Base-by-base conservation (phyloP, 1,140 invertebrate species). In the Orius insidiosus region DNA sequence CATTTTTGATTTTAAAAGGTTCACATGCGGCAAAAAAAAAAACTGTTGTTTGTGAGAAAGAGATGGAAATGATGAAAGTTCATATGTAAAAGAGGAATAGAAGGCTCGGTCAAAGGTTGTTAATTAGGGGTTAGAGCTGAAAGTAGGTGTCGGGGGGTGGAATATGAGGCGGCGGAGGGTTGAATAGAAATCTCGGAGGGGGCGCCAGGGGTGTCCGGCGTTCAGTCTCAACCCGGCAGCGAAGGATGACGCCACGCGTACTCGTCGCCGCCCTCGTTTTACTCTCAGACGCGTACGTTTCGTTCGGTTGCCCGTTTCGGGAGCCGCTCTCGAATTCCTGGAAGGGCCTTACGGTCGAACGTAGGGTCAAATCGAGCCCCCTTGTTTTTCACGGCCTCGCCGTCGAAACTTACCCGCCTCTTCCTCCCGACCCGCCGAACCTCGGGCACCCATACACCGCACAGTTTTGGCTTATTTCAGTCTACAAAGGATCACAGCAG, bases 401-500 rank as follows among this genome's bases (percentile, higher is more conserved):
- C 16, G 52, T 55, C 19, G 48, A 55, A 19, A 51, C 49, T 2
- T 49, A 49, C 30, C 54, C 54, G 16, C 18, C 43, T 10, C 16
- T 45, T 13, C 24, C 40, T 13, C 36, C 31, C n/a, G 16, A 36
- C 9, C 45, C 47, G 6, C 47, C 47, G 5, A 7, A 19, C 2
- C 10, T 11, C 9, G 36, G 37, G 8, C 48, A 36, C 19, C 39
- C 9, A 6, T 55, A 55, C 43, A 43, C 54, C 7, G 50, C 52
- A 7, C 52, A 55, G 42, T 55, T 55, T 46, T 55, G 54, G 54
- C 45, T 55, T 34, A 55, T 55, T 30, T 52, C 47, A 15, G 52
- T 55, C 6, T 55, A 53, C 46, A 55, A 55, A 37, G 52, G 52
- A 5, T 40, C 54, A 9, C 33, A 44, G 14, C 30, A 41, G n/a